A percentile compares a stretch with the other conserved stretches of the same genome.
These are phyloP conservation scores for Choristoneura rosaceana DNA, from an alignment of 2,888 invertebrate species.

Conservation along the genomic window DNA sequence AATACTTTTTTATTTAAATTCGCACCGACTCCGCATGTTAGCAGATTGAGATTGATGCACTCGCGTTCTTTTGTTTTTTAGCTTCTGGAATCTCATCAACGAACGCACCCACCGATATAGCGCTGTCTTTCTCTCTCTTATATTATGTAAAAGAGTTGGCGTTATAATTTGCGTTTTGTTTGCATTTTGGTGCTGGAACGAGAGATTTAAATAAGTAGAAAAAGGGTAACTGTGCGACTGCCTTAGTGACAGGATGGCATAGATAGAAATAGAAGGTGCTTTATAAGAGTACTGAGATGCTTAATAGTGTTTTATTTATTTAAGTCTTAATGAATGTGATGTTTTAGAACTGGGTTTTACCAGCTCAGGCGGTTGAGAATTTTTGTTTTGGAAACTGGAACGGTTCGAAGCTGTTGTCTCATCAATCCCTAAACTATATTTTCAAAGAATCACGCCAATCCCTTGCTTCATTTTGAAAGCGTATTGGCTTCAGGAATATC, in stretches of 20 bases:
- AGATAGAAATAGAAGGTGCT: constrained; percentile 7
- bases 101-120: background rate
- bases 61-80: constrained; percentile 8
- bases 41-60: constrained; percentile 75
- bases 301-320: background rate
- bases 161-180: background rate
- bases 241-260: constrained; percentile 23
- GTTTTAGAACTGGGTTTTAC: too few relatives aligned
- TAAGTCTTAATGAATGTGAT: background rate
- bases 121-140: background rate
- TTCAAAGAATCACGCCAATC: too few relatives aligned
- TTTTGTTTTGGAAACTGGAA: background rate
- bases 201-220: constrained; percentile 17
- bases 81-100: constrained; percentile 13
- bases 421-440: too few relatives aligned
- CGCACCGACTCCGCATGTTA: constrained; percentile 44
- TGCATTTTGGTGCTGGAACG: constrained; percentile 12
- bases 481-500: too few relatives aligned
- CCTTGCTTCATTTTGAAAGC: too few relatives aligned
- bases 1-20: constrained; percentile 6
- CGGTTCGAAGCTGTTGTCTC: too few relatives aligned
- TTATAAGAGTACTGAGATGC: background rate
- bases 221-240: constrained; percentile 13
- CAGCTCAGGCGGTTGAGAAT: background rate
- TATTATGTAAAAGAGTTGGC: constrained; percentile 7